A percentile compares a stretch with the other conserved stretches of the same genome.
Evolutionary conservation across 2,888 invertebrate species (phyloP).

Genomic region (Drosophila peninsularis): DNA sequence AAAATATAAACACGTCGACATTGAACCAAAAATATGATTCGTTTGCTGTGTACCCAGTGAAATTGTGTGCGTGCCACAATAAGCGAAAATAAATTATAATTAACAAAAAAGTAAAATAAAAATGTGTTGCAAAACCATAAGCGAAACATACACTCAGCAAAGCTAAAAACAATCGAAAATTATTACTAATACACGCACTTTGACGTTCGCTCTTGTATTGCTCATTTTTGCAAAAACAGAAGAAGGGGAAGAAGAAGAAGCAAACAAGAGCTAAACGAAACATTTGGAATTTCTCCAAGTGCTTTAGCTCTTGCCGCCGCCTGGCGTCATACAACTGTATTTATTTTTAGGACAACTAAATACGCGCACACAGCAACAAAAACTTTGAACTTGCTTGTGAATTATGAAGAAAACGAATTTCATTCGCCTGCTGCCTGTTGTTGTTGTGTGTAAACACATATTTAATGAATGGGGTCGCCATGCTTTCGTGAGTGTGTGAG

Average conservation of each 20-base stretch:
- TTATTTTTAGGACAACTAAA: conserved; percentile 74
- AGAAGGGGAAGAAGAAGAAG: background rate
- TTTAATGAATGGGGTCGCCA: conserved; percentile 58
- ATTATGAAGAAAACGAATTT: conserved; percentile 63
- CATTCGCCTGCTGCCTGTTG: conserved; percentile 29
- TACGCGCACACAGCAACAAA: conserved; percentile 49
- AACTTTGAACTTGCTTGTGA: conserved; percentile 35
- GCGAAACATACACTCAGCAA: conserved; percentile 19
- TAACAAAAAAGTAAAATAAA: conserved; percentile 17
- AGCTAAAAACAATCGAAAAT: conserved; percentile 43
- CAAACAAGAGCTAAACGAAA: conserved; percentile 45
- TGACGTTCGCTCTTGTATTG: conserved; percentile 11
- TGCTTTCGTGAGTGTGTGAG: background rate
- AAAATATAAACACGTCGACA: conserved; percentile 54
- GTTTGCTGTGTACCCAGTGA: conserved; percentile 30
- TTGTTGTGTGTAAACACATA: conserved; percentile 53
- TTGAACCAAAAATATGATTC: conserved; percentile 37
- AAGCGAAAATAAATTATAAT: conserved; percentile 36
- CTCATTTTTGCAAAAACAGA: conserved; percentile 41
- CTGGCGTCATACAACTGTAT: conserved; percentile 73
- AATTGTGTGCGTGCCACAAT: conserved; percentile 40
- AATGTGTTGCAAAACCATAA: conserved; percentile 35
- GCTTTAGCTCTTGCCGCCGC: conserved; percentile 35
- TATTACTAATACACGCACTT: conserved; percentile 38
- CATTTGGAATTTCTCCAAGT: conserved; percentile 75